A percentile compares a stretch with the other conserved stretches of the same genome.
phyloP scores from a whole-genome alignment of 2,113 vertebrate species.

The Xiphophorus hellerii region DNA sequence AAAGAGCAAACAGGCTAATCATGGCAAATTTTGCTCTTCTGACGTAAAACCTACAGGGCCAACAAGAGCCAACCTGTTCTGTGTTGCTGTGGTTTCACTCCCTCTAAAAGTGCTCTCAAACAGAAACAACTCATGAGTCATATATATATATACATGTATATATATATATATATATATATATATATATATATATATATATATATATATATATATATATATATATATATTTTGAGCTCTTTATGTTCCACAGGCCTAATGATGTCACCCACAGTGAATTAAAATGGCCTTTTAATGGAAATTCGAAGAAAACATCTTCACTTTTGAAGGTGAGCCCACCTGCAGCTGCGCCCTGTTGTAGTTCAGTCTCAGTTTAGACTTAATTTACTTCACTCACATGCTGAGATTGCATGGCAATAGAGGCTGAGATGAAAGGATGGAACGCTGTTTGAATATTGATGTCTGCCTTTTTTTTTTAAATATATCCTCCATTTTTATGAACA shows the following conservation, averaged over 20 bases:
- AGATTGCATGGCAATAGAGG: constrained; percentile 17
- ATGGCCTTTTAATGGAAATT: neutral
- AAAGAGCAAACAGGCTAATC: constrained; percentile 41
- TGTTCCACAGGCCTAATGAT: neutral
- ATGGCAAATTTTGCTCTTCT: constrained; percentile 41
- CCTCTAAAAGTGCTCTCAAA: constrained; percentile 28
- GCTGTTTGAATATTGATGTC: constrained; percentile 21
- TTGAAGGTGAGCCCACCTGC: constrained; percentile 24
- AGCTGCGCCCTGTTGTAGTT: constrained; percentile 15
- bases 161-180: too few species aligned
- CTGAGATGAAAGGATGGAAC: constrained; percentile 16
- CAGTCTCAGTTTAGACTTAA: constrained; percentile 15
- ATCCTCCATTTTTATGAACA: constrained; percentile 13
- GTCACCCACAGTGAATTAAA: neutral
- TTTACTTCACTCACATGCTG: constrained; percentile 22
- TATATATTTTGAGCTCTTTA: too few species aligned
- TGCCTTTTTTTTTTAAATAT: too few species aligned
- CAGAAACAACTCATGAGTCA: constrained; percentile 12
- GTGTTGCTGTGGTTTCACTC: constrained; percentile 2
- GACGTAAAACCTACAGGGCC: constrained; percentile 33
- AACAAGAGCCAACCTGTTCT: constrained; percentile 37
- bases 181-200: too few species aligned
- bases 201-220: neutral
- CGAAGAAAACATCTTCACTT: neutral
- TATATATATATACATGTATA: neutral